These are phyloP conservation scores for Guaruba guarouba DNA, from an alignment of 2,113 vertebrate species.

Conservation along the genomic window DNA sequence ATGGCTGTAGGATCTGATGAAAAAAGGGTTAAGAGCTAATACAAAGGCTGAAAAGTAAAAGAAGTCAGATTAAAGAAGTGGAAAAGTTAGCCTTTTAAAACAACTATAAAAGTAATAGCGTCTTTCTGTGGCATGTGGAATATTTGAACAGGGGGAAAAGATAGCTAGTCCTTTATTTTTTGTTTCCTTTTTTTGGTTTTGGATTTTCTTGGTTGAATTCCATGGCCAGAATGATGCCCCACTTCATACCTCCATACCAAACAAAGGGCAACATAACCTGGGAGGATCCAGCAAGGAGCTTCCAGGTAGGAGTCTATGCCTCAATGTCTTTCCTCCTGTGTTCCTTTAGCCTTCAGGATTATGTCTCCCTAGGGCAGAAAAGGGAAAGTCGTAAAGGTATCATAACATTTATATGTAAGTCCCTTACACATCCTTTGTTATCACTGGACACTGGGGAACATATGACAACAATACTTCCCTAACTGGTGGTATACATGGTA, in stretches of 20 bases:
- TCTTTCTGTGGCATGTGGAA: background rate
- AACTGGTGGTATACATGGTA: background rate
- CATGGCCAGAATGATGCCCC: background rate
- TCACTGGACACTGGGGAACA: background rate
- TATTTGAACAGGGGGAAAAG: background rate
- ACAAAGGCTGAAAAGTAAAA: background rate
- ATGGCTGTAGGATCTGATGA: background rate
- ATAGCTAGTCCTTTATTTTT: background rate
- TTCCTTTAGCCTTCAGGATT: background rate
- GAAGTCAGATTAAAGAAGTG: background rate
- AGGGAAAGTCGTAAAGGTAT: background rate
- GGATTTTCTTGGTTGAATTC: background rate
- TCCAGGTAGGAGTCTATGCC: background rate
- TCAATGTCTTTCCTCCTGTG: background rate
- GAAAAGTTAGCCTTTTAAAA: background rate
- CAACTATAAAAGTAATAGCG: background rate
- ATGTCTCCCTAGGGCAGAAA: background rate
- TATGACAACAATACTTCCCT: background rate
- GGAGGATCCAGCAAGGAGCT: background rate
- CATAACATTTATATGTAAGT: background rate
- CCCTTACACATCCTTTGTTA: background rate
- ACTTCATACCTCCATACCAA: background rate
- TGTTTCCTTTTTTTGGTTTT: background rate
- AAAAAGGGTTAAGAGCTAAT: background rate
- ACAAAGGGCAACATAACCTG: background rate